Base-by-base conservation (phyloP, 2,888 invertebrate species). In the Cistogaster globosa region DNA sequence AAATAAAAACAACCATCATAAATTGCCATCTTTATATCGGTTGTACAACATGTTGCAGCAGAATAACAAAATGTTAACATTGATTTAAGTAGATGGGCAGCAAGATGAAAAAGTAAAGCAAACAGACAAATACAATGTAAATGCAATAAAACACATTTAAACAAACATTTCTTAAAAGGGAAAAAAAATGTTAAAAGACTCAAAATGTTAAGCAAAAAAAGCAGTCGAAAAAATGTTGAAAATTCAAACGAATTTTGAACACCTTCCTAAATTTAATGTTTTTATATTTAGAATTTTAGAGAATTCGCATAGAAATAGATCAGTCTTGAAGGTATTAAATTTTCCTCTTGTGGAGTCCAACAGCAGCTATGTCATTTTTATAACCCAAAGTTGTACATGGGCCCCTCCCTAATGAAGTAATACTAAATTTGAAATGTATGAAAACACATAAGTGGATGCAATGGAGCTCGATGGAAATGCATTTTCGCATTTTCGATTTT, bases 11-110 rank as follows among this genome's bases (percentile, higher is more conserved):
- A 67, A 75, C 14, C 55, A 57, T 69, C 62, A 74, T 14, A 75
- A 57, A 69, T 79, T 74, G 69, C 74, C 83, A 83, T 82, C 82
- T 82, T 82, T 20, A 78, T 72, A 74, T 69, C 42, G 16, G 9
- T 32, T 48, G 26, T 62, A 78, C 75, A 75, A 57, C 84, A 76
- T 67, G 76, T 69, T 74, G 42, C 72, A 45, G 63, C 55, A 68
- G 53, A 45, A 72, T 63, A 68, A 77, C 72, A 77, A 82, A 79
- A 74, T 81, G 81, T 85, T 85, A 74, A 85, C 81, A 74, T 85
- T 65, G n/a, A 51, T 81, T 60, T 69, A 32, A 65, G 63, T 26
- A 26, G 16, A n/a, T 48, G 57, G 63, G 36, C 55, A 22, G 36
- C 2, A 72, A 69, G 20, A 84, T 68, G 32, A 57, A 82, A 68